Base-by-base conservation (phyloP, 2,797 vertebrate genomes). In the Phylloscopus collybita region DNA sequence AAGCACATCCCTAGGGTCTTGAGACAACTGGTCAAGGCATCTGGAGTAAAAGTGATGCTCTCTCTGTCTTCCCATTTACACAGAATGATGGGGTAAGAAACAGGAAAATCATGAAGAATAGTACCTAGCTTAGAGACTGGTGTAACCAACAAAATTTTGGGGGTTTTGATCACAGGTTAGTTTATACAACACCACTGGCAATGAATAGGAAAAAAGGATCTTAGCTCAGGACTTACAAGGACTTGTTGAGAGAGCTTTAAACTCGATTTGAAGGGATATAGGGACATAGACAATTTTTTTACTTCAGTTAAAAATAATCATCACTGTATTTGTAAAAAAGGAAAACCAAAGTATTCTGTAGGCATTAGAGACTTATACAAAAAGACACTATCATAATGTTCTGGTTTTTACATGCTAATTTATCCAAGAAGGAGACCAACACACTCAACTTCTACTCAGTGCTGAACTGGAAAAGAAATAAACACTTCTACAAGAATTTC, bases 211-310 rank as follows among this genome's bases (percentile, higher is more conserved):
- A 4, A 25, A 87, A 57, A 29, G 10, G 2, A 65, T 71, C 30
- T 65, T 32, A 57, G 51, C 27, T 38, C 13, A 38, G 19, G 21
- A 64, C 18, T 36, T 36, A 49, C 12, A 17, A 56, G 22, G 16
- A 44, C 16, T 20, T 27, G 7, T 36, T 72, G 30, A 50, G 27
- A 70, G 11, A 57, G 27, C 6, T 50, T 72, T 50, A 57, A 50
- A 57, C 7, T 61, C 1, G 0, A 11, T 54, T 74, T 49, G 21
- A 61, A 54, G 26, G 3, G 4, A 2, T 30, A 21, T 4, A 18
- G 12, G 25, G 23, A 26, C 6, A 16, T 1, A n/a, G 25, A 10
- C 8, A 49, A 42, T 4, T 16, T 67, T 44, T 81, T 44, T 72
- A 9, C 23, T 78, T 7, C 10, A 38, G 7, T 74, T 38, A 38